Evolutionary conservation across 30 jellyfish, hydroid and myxozoan genomes (phyloP).

Genomic region (Rhopilema esculentum): DNA sequence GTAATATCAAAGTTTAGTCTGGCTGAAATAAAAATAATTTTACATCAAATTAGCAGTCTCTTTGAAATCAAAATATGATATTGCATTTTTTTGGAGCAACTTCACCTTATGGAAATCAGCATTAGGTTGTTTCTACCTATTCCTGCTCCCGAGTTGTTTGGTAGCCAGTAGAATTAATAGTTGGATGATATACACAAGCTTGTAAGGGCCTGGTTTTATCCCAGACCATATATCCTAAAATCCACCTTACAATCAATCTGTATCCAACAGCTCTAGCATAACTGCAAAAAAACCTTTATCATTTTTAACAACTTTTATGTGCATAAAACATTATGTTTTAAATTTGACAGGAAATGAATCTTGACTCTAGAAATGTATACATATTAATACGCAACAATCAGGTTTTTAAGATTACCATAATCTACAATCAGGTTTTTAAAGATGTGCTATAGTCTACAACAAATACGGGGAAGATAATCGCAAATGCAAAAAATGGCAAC

Average conservation of each 20-base stretch:
- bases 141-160: constrained; percentile 9
- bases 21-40: too few relatives aligned
- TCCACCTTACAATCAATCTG: constrained; percentile 43
- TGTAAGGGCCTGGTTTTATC: constrained; percentile 41
- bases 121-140: not conserved
- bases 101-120: not conserved
- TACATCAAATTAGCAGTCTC: too few relatives aligned
- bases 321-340: too few relatives aligned
- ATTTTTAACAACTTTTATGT: not conserved
- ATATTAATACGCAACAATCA: not conserved
- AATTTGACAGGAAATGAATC: too few relatives aligned
- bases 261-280: constrained; percentile 28
- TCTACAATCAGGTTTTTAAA: not conserved
- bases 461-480: not conserved
- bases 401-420: not conserved
- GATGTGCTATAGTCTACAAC: not conserved
- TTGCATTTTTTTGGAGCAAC: not conserved
- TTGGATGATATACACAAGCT: constrained; percentile 24
- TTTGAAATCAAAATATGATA: not conserved
- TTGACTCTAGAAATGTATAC: too few relatives aligned
- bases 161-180: constrained; percentile 18
- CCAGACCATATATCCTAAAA: constrained; percentile 42
- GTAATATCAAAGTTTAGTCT: too few relatives aligned
- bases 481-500: not conserved
- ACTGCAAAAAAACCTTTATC: not conserved